Conservation (phyloP, 1,140 invertebrate genomes). For the Atta texana region DNA sequence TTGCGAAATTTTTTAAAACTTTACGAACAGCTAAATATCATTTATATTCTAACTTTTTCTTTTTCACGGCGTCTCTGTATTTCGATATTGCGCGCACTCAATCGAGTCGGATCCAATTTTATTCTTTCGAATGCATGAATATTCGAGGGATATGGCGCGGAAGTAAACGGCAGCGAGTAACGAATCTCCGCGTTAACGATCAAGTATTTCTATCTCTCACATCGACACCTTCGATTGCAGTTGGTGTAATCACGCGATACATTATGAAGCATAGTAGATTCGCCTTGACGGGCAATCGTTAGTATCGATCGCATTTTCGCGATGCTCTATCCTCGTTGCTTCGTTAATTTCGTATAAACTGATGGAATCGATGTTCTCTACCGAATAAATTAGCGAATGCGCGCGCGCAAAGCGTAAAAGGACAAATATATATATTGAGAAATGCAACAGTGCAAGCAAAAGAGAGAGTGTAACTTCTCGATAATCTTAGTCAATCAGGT, state of each 20-base stretch:
- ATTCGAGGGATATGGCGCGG: constrained; percentile 33
- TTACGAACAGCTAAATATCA: not conserved
- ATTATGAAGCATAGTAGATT: constrained; percentile 52
- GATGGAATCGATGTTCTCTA: constrained; percentile 48
- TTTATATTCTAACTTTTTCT: not conserved
- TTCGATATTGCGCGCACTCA: not conserved
- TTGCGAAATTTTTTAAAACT: not conserved
- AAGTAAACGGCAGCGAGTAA: constrained; percentile 46
- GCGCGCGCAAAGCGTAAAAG: constrained; percentile 47
- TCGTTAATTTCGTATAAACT: constrained; percentile 37
- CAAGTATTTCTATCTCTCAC: constrained; percentile 42
- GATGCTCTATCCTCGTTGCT: constrained; percentile 14
- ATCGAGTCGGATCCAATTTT: constrained; percentile 43
- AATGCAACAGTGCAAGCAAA: not conserved
- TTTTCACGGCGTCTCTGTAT: not conserved
- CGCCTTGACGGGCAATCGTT: constrained; percentile 54
- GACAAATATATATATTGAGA: constrained; percentile 13
- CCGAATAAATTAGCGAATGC: constrained; percentile 52
- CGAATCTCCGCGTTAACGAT: constrained; percentile 54
- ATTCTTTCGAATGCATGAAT: constrained; percentile 55
- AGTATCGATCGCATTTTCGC: constrained; percentile 46
- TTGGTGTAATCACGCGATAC: constrained; percentile 54
- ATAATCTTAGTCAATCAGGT: not conserved
- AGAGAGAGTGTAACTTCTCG: not conserved
- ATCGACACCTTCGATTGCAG: constrained; percentile 43